Percentiles rank a stretch among this genome's conserved stretches.
These are phyloP conservation scores for Xenopus petersii DNA, from an alignment of 2,797 vertebrate genomes.

Conservation along the genomic window DNA sequence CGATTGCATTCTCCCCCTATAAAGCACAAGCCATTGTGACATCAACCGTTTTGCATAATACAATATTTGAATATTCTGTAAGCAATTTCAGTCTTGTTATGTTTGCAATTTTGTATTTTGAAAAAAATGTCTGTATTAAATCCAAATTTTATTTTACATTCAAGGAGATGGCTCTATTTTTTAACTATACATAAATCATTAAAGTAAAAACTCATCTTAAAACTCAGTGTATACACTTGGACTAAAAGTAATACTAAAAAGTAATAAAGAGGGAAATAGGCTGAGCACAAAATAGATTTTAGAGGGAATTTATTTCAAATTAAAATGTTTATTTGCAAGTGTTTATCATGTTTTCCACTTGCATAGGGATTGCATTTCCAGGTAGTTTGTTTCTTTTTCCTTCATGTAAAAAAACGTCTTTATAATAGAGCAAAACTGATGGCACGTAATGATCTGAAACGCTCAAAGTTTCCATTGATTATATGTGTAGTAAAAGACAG, in stretches of 20 bases:
- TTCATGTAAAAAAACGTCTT: too few species aligned
- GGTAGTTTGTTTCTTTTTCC: too few species aligned
- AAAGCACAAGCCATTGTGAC: background rate
- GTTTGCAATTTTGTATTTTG: slow-evolving; percentile 44
- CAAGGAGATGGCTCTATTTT: background rate
- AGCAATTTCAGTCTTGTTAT: slow-evolving; percentile 26
- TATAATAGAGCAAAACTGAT: too few species aligned
- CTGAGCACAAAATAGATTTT: background rate
- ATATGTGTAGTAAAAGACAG: too few species aligned
- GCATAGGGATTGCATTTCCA: too few species aligned
- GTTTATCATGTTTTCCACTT: too few species aligned
- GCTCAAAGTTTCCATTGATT: too few species aligned
- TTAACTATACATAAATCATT: background rate
- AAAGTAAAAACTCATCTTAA: too few species aligned
- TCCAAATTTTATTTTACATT: slow-evolving; percentile 45
- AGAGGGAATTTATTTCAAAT: too few species aligned
- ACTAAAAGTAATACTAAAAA: background rate
- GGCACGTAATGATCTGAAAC: too few species aligned
- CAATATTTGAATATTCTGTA: slow-evolving; percentile 26
- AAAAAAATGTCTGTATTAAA: slow-evolving; percentile 40
- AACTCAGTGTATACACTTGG: too few species aligned
- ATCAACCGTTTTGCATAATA: slow-evolving; percentile 13
- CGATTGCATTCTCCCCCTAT: background rate
- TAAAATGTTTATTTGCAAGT: too few species aligned
- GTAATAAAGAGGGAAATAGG: background rate